phyloP scores from a whole-genome alignment of 2,797 vertebrate genomes.

The Sphenodon punctatus region DNA sequence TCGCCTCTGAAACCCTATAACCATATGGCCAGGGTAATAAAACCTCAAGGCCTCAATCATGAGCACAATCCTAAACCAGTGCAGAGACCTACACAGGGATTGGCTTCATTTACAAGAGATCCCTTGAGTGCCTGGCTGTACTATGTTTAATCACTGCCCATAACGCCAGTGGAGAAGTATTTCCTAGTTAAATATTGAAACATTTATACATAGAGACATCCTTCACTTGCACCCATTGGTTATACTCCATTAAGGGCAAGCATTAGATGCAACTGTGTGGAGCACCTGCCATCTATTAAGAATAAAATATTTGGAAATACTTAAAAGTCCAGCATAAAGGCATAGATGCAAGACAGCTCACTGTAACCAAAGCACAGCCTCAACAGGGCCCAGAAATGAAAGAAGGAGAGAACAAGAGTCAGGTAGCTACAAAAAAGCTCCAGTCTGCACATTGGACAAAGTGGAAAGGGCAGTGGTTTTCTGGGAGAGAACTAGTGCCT shows the following conservation, averaged over 20 bases:
- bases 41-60: constrained; percentile 65
- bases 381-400: neutral
- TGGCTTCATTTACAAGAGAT: constrained; percentile 38
- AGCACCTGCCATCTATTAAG: constrained; percentile 36
- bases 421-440: too few species aligned
- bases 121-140: constrained; percentile 32
- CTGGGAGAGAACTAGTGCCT: too few species aligned
- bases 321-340: neutral
- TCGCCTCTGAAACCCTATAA: constrained; percentile 39
- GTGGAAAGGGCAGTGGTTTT: too few species aligned
- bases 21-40: constrained; percentile 66
- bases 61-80: constrained; percentile 37
- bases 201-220: constrained; percentile 12
- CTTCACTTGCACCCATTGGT: constrained; percentile 7
- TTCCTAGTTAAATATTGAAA: constrained; percentile 48
- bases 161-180: constrained; percentile 6
- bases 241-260: constrained; percentile 2
- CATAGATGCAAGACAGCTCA: neutral
- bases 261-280: neutral
- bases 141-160: constrained; percentile 34
- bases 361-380: neutral
- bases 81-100: constrained; percentile 52
- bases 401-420: neutral
- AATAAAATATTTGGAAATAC: neutral
- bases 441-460: too few species aligned